Base-by-base conservation (phyloP, 2,888 invertebrate genomes). In the Eupithecia insigniata region DNA sequence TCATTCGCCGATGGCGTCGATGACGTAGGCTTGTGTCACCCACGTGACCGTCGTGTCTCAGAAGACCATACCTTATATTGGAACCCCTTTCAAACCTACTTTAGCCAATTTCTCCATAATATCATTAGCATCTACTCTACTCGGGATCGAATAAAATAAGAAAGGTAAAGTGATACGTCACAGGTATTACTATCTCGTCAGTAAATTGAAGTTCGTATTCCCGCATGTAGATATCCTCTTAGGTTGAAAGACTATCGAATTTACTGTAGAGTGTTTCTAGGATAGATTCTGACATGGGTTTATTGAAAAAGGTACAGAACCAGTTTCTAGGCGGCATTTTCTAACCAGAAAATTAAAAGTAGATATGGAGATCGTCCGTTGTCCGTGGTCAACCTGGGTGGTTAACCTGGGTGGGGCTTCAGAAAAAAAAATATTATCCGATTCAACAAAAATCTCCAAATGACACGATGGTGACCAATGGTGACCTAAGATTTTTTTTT, bases 71-170 rank as follows among this genome's bases (percentile, higher is more conserved):
- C n/a, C n/a, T n/a, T n/a, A n/a, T n/a, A n/a, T n/a, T n/a, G n/a
- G n/a, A n/a, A 87, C 90, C 89, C 89, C 88, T 89, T 91, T 89
- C 87, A 85, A 84, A 88, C 79, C 64, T 83, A 85, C 80, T 83
- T 81, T 84, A 88, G 85, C 87, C 89, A 87, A 89, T 89, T 89
- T 88, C 82, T 83, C 85, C 85, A 88, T 89, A 89, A 90, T 88
- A 86, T 88, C 88, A 89, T 90, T 90, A 88, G 84, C 82, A 82
- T 84, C 83, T 83, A 79, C 79, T 80, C 76, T 77, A 73, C 75
- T 79, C 71, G 67, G 75, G 75, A 79, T 79, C 78, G 81, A 80
- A 78, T 80, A 79, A 76, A 78, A 81, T 78, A 78, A 77, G 76
- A 76, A 75, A 81, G 79, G 80, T 79, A 80, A 79, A 76, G 79